Evolutionary conservation across 1,140 invertebrate genomes (phyloP), one percentile per base, ranked within the genome.

Genomic region (Sycobia sp.): DNA sequence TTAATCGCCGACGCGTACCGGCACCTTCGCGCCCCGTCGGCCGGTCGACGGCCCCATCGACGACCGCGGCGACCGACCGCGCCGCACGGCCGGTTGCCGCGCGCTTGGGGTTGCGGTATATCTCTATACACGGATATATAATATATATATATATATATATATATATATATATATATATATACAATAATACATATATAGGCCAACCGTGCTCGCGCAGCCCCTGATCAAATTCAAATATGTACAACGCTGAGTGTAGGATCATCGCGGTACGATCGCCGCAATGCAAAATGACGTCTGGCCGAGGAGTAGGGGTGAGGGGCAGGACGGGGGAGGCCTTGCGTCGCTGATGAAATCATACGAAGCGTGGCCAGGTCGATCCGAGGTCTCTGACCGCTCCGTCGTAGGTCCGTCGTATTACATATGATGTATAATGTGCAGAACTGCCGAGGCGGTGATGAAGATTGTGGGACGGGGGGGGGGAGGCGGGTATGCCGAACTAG

Each of bases 201-300:
- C n/a, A n/a, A n/a, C n/a, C n/a, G n/a, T n/a, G n/a, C n/a, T n/a
- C n/a, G n/a, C n/a, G n/a, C n/a, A n/a, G 69, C 74, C 71, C 75
- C 75, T 76, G 75, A 77, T 78, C 76, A 77, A 76, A 77, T 77
- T 74, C 75, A 78, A 76, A 77, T 72, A n/a, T n/a, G n/a, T n/a
- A n/a, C n/a, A n/a, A n/a, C n/a, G n/a, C n/a, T n/a, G n/a, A n/a
- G 76, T 75, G 72, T 76, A 76, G 13, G 18, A 13, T 2, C 39
- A 20, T 18, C 39, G 4, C 64, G 25, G 10, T 27, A 53, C 60
- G 46, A 25, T 50, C 39, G 61, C 25, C 5, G 16, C 16, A 1
- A 4, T 39, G n/a, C 38, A n/a, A 39, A 39, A n/a, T 4, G 4
- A 9, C 38, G 7, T 39, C 3, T 22, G 57, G 43, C 20, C 16